Evolutionary conservation across 2,888 invertebrate genomes (phyloP), one percentile per base, ranked within the genome.

Genomic region (Drosophila paranaensis): DNA sequence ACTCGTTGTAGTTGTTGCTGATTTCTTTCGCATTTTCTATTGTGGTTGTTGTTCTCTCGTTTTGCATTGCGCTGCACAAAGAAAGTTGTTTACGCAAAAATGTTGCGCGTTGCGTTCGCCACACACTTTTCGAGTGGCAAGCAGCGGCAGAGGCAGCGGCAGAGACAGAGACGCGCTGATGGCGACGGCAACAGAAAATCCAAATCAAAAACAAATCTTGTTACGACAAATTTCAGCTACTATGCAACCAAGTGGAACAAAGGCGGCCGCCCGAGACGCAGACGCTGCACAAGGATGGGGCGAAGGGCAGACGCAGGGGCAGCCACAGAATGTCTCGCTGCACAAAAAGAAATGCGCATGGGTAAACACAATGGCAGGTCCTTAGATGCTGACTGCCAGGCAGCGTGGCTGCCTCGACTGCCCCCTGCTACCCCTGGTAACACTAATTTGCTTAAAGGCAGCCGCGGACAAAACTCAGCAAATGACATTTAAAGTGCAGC

Each of bases 401-500:
- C 27, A 20, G 20, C 20, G 20, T 20, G 20, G 20, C 33, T 40
- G 45, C 45, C 45, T 25, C 25, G 45, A 13, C 14, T 61, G 67
- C 60, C 55, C 60, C 39, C 58, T 57, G 65, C 60, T 73, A 66
- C 58, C n/a, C n/a, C n/a, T n/a, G n/a, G 74, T 69, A 71, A 58
- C 77, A 81, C 86, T 87, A 87, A 84, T 84, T 84, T 84, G 84
- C 72, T 84, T 87, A 87, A 87, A 84, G 82, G 74, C 84, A 75
- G 77, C 72, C 71, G 72, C 81, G 71, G 42, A 71, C 78, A 83
- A 86, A 81, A 53, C 81, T 79, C 74, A 71, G 73, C 84, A 78
- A 84, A 84, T 84, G 84, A 73, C 87, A 84, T 84, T 84, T 87
- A 84, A 84, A 84, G 87, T 87, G 84, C 84, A 87, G 84, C 81